A percentile compares a stretch with the other conserved stretches of the same genome.
phyloP scores from a whole-genome alignment of 2,797 vertebrate genomes.

The Capromys pilorides region DNA sequence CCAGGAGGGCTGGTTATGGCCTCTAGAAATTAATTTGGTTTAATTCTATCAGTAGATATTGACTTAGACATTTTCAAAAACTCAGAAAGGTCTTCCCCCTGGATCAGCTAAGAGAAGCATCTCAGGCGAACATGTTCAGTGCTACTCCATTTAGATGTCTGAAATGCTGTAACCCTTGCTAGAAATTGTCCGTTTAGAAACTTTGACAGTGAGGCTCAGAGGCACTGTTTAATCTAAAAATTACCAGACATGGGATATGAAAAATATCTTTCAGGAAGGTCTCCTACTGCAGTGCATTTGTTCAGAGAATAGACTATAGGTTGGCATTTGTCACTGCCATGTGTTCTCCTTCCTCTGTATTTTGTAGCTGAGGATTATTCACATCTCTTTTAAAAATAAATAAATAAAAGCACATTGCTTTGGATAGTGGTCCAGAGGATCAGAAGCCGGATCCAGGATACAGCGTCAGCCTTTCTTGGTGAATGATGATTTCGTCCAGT shows the following conservation, averaged over 20 bases:
- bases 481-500: constrained; percentile 1
- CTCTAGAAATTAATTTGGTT: neutral
- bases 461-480: constrained; percentile 1
- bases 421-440: constrained; percentile 22
- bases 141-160: neutral
- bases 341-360: neutral
- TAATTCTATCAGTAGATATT: constrained; percentile 16
- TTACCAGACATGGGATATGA: neutral
- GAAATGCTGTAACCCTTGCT: neutral
- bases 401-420: constrained; percentile 66
- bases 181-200: neutral
- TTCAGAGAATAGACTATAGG: constrained; percentile 21
- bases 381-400: constrained; percentile 71
- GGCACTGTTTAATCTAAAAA: constrained; percentile 6
- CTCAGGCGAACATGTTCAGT: neutral
- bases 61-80: neutral
- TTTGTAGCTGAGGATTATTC: constrained; percentile 63
- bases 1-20: neutral
- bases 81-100: constrained; percentile 5
- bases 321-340: neutral
- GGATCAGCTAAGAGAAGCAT: neutral
- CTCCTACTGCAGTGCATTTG: neutral
- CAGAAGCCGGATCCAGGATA: neutral
- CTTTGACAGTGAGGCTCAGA: neutral
- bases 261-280: constrained; percentile 35